Conservation (phyloP, 2,888 invertebrate species). For the Drosophila neotestacea region DNA sequence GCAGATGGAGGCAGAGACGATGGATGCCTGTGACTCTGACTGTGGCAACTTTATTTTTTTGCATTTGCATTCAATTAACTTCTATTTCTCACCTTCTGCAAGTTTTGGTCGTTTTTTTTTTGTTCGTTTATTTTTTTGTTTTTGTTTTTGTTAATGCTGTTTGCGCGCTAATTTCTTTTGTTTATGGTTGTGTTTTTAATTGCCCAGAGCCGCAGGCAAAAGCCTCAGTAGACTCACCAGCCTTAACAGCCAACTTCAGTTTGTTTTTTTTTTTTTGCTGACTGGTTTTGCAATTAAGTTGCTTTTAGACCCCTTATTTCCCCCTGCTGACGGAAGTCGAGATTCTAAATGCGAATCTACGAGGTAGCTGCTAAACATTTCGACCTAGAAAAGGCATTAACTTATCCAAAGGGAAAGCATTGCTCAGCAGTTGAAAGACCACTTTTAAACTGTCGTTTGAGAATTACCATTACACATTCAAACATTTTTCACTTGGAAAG, state of each 20-base stretch:
- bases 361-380: constrained; percentile 64
- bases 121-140: constrained; percentile 10
- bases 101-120: constrained; percentile 26
- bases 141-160: constrained; percentile 17
- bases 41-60: constrained; percentile 38
- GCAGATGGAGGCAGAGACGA: constrained; percentile 8
- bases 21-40: constrained; percentile 1
- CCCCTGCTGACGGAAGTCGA: constrained; percentile 52
- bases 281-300: constrained; percentile 64
- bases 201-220: constrained; percentile 33
- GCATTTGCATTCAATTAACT: constrained; percentile 79
- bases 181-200: constrained; percentile 61
- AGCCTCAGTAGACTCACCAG: constrained; percentile 10
- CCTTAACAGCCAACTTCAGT: constrained; percentile 23
- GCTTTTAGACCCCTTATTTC: constrained; percentile 21
- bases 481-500: not conserved
- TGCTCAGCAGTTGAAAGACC: not conserved
- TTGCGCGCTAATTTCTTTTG: constrained; percentile 66
- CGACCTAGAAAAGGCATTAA: constrained; percentile 64
- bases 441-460: not conserved
- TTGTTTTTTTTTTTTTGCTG: constrained; percentile 46
- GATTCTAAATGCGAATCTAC: constrained; percentile 50
- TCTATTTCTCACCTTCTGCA: constrained; percentile 70
- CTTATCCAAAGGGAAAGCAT: constrained; percentile 58
- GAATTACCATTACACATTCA: not conserved